phyloP scores from a whole-genome alignment of 2,888 invertebrate genomes.

The Acronicta psi region DNA sequence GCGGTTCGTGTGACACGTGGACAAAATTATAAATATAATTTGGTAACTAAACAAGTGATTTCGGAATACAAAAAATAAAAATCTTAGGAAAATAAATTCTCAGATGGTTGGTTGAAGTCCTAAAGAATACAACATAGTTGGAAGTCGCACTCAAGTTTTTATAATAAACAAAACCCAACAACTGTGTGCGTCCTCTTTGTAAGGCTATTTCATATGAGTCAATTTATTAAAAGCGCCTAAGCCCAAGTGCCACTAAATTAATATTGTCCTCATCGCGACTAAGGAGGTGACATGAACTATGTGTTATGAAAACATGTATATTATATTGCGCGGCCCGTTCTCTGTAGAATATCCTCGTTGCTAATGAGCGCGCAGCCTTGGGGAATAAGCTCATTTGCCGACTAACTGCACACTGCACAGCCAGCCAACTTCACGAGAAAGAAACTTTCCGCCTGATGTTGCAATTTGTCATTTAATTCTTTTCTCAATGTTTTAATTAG shows the following conservation, averaged over 20 bases:
- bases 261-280: conserved; percentile 40
- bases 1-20: background rate
- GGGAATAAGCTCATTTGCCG: conserved; percentile 82
- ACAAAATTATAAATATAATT: background rate
- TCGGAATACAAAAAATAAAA: background rate
- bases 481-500: conserved; percentile 67
- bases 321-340: conserved; percentile 58
- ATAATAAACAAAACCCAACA: conserved; percentile 36
- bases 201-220: conserved; percentile 31
- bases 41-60: background rate
- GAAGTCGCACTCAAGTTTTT: conserved; percentile 4
- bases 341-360: conserved; percentile 65
- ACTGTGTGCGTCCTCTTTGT: conserved; percentile 30
- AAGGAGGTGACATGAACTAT: conserved; percentile 49
- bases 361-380: conserved; percentile 79
- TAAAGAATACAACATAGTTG: background rate
- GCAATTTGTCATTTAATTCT: conserved; percentile 77
- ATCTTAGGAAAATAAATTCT: background rate
- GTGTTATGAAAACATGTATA: conserved; percentile 61
- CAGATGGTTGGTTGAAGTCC: background rate
- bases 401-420: conserved; percentile 75
- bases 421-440: conserved; percentile 69
- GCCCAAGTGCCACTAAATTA: conserved; percentile 45
- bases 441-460: conserved; percentile 71
- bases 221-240: conserved; percentile 34